Evolutionary conservation across 2,113 vertebrate genomes (phyloP).

Genomic region (Muscicapa adusta): DNA sequence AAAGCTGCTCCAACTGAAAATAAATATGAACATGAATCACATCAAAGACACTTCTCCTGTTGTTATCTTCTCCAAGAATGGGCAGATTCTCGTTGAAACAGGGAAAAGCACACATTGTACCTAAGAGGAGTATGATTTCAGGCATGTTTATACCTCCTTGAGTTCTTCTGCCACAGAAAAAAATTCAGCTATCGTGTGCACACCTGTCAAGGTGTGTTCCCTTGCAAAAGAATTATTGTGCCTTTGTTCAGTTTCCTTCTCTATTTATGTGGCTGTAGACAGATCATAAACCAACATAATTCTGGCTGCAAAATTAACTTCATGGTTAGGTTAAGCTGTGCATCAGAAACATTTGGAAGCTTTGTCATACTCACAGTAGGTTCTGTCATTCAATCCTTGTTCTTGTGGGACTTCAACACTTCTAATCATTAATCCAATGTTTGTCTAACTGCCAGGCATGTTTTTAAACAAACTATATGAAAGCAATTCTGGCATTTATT

Average conservation of each 20-base stretch:
- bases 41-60: slow-evolving; percentile 82
- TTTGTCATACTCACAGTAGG: background rate
- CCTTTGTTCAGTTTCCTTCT: slow-evolving; percentile 55
- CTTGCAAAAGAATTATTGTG: slow-evolving; percentile 66
- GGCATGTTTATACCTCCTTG: slow-evolving; percentile 49
- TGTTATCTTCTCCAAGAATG: slow-evolving; percentile 78
- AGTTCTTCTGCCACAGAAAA: slow-evolving; percentile 63
- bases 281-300: slow-evolving; percentile 24
- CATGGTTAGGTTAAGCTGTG: slow-evolving; percentile 46
- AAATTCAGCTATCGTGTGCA: slow-evolving; percentile 69
- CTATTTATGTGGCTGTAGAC: slow-evolving; percentile 82
- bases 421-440: slow-evolving; percentile 28
- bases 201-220: slow-evolving; percentile 80
- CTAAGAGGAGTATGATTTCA: slow-evolving; percentile 80
- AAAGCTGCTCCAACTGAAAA: slow-evolving; percentile 78
- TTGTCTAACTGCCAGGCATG: slow-evolving; percentile 22
- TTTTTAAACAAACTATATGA: background rate
- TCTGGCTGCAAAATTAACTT: slow-evolving; percentile 20
- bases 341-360: background rate
- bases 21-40: slow-evolving; percentile 81
- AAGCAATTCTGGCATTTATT: background rate
- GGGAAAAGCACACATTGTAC: slow-evolving; percentile 82
- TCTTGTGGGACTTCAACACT: slow-evolving; percentile 33
- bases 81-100: slow-evolving; percentile 85
- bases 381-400: slow-evolving; percentile 1